phyloP scores from a whole-genome alignment of 2,888 invertebrate species.

The Bellardia pandia region DNA sequence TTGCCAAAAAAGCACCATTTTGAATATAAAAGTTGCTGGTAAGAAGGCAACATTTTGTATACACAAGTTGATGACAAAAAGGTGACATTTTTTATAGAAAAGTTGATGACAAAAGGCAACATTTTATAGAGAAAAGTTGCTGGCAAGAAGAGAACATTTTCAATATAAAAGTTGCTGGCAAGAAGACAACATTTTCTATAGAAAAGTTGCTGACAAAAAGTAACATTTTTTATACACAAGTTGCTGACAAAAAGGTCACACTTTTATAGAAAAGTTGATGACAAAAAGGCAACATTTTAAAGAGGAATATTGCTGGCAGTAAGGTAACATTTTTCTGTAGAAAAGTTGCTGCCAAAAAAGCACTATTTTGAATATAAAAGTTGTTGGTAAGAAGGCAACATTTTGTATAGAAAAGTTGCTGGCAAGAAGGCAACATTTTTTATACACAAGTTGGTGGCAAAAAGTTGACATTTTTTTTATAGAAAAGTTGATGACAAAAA shows the following conservation, averaged over 20 bases:
- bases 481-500: neutral
- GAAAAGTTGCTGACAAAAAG: neutral
- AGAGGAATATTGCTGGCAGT: neutral
- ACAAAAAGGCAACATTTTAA: neutral
- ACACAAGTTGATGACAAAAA: neutral
- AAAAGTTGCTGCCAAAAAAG: neutral
- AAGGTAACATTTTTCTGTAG: neutral
- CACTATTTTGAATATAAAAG: neutral
- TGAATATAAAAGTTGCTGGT: neutral
- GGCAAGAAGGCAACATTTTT: no score
- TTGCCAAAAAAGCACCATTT: neutral
- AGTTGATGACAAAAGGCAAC: neutral
- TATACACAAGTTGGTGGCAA: neutral
- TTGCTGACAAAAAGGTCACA: neutral
- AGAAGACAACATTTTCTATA: neutral
- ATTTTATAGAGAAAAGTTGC: conserved; percentile 6
- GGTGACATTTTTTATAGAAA: neutral
- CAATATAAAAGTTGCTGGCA: neutral
- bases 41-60: neutral
- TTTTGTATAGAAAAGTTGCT: conserved; percentile 11
- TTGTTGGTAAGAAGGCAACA: neutral
- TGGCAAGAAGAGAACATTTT: no score
- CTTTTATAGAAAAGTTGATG: neutral
- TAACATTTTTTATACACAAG: neutral
- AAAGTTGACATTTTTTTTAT: neutral